Base-by-base conservation (phyloP, 2,797 vertebrate genomes). In the Darevskia mixta region DNA sequence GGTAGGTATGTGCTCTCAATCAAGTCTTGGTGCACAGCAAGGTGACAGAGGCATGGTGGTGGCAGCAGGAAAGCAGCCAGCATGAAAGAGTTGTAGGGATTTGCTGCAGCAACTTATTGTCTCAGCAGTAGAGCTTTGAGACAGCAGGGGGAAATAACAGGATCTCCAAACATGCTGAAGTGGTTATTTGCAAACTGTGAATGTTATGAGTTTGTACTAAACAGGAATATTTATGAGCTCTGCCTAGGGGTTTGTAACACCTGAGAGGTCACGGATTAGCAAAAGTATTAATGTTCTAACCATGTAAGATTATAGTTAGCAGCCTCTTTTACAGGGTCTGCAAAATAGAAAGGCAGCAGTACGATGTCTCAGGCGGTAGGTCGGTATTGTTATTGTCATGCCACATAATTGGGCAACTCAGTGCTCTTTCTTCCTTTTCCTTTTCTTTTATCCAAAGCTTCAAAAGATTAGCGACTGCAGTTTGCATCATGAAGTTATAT, bases 211-310 rank as follows among this genome's bases (percentile, higher is more conserved):
- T n/a, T 64, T 79, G 38, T 43, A 66, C 89, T 88, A 87, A 15
- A 72, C 43, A 87, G 45, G 85, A 92, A 91, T 91, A 94, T 84
- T 91, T 92, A 90, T 92, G 86, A 93, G 49, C 43, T 85, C 8
- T 69, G 35, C 23, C 86, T 90, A 81, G 71, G 94, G 91, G 92
- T 7, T 79, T 89, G 38, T 88, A 94, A 91, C 91, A 94, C 17
- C 5, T 3, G 73, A 58, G 85, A 83, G 25, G 17, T 45, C 25
- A n/a, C 86, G 86, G 87, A 93, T 92, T 93, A 93, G 69, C 41
- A 87, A 83, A 93, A 35, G 85, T 2, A 18, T 92, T 88, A 88
- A 82, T 75, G 45, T 92, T 93, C 85, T 95, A 92, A 89, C 38
- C 49, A 83, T 84, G 75, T 20, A 79, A 87, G 76, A 92, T 93